Evolutionary conservation across 1,140 invertebrate genomes (phyloP).

Genomic region (Drosophila miranda): DNA sequence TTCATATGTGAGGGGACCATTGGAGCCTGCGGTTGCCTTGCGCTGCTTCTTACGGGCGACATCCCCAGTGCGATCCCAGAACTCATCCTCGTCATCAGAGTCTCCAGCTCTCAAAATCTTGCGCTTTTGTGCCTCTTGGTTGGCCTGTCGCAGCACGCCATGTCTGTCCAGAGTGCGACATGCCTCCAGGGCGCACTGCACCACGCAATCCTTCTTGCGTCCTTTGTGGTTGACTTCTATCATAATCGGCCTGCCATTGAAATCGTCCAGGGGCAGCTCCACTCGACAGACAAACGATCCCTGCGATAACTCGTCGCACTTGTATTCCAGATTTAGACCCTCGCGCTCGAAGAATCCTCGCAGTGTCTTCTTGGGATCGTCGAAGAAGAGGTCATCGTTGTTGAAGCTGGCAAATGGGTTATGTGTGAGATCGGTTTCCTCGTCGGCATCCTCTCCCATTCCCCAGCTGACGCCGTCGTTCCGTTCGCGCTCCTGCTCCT

Average conservation of each 20-base stretch:
- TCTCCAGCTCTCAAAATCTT: constrained; percentile 85
- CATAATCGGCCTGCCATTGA: constrained; percentile 87
- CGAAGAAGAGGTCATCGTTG: constrained; percentile 94
- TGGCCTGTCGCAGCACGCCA: constrained; percentile 90
- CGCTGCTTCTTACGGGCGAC: constrained; percentile 93
- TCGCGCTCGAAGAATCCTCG: constrained; percentile 97
- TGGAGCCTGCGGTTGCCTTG: constrained; percentile 85
- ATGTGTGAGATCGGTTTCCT: constrained; percentile 90
- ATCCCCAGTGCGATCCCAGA: constrained; percentile 96
- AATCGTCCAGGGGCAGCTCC: constrained; percentile 90
- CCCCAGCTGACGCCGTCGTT: constrained; percentile 94
- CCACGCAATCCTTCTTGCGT: constrained; percentile 97
- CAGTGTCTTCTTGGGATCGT: constrained; percentile 97
- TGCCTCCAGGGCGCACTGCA: constrained; percentile 96
- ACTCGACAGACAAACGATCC: constrained; percentile 89
- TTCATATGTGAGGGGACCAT: constrained; percentile 88
- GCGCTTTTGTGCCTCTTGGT: constrained; percentile 86
- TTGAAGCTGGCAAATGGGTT: constrained; percentile 92
- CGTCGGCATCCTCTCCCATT: constrained; percentile 95
- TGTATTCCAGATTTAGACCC: constrained; percentile 92
- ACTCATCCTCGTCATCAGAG: constrained; percentile 97
- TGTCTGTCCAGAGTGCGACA: constrained; percentile 94
- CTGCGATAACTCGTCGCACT: constrained; percentile 90
- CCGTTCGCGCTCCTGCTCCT: constrained; percentile 84
- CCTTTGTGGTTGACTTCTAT: constrained; percentile 94